A percentile compares a stretch with the other conserved stretches of the same genome.
These are phyloP conservation scores for Orchesella flavescens DNA, from an alignment of 2,888 invertebrate genomes.

Conservation along the genomic window DNA sequence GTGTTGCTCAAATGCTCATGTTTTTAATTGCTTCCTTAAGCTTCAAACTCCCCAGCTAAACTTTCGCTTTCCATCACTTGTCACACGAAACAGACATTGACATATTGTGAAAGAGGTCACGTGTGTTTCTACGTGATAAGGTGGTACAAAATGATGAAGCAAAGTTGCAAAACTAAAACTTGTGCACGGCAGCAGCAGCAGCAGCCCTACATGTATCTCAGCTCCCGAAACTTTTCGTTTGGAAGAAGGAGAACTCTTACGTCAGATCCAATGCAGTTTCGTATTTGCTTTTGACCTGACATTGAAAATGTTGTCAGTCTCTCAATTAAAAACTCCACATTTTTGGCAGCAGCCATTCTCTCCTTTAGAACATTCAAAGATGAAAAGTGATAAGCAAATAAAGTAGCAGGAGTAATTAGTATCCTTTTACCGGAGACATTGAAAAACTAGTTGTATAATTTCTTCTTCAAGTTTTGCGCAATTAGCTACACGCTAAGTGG, in stretches of 20 bases:
- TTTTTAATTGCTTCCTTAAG: neutral
- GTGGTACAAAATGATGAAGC: neutral
- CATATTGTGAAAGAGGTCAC: conserved; percentile 22
- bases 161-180: neutral
- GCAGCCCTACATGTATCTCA: neutral
- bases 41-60: neutral
- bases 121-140: conserved; percentile 2
- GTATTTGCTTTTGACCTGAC: neutral
- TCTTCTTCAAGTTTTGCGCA: too few species aligned
- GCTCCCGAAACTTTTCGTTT: neutral
- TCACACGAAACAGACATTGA: conserved; percentile 28
- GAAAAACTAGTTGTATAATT: neutral
- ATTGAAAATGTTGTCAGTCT: conserved; percentile 9
- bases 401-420: conserved; percentile 34
- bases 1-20: neutral
- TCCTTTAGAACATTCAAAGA: neutral
- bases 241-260: neutral
- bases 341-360: conserved; percentile 13
- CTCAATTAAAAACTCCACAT: conserved; percentile 18
- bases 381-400: conserved; percentile 10
- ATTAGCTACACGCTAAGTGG: too few species aligned
- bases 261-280: neutral
- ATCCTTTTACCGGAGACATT: conserved; percentile 27
- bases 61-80: conserved; percentile 35
- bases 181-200: neutral